A percentile compares a stretch with the other conserved stretches of the same genome.
Evolutionary conservation across 2,888 invertebrate genomes (phyloP).

Genomic region (Caenorhabditis sp.): DNA sequence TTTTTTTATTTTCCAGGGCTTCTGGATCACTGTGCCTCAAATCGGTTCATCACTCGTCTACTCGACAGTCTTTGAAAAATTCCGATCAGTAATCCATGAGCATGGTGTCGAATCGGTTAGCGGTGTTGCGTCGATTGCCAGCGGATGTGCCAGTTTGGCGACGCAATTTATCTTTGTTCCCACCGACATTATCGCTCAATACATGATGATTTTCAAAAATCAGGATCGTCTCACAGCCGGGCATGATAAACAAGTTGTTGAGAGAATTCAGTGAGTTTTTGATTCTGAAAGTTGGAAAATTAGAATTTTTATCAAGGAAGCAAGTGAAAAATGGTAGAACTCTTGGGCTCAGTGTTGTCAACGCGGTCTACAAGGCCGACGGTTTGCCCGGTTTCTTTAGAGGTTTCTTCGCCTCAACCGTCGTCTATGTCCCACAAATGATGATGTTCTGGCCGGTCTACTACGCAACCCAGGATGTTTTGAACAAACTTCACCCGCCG

Average conservation of each 20-base stretch:
- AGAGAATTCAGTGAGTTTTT: conserved; percentile 17
- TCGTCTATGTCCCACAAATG: conserved; percentile 54
- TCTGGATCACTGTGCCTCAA: conserved; percentile 59
- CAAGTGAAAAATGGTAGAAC: conserved; percentile 24
- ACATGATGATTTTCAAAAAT: conserved; percentile 62
- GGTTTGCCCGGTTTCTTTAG: conserved; percentile 55
- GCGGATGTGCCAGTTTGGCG: conserved; percentile 50
- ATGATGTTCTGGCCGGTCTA: conserved; percentile 56
- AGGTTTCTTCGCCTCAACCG: conserved; percentile 51
- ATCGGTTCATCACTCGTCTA: conserved; percentile 60
- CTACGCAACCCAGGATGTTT: conserved; percentile 43
- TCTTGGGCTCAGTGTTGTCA: conserved; percentile 35
- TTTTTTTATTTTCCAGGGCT: conserved; percentile 38
- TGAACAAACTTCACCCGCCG: conserved; percentile 33
- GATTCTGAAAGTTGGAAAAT: not conserved
- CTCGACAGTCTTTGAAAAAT: conserved; percentile 57
- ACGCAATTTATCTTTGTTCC: conserved; percentile 59
- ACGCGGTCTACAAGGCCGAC: conserved; percentile 52
- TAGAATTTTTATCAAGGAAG: not conserved
- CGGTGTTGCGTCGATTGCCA: conserved; percentile 46
- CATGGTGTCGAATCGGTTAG: conserved; percentile 44
- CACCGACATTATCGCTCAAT: conserved; percentile 58
- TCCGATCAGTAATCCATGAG: conserved; percentile 43
- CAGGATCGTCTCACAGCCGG: conserved; percentile 8
- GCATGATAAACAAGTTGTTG: conserved; percentile 7